phyloP scores from a whole-genome alignment of 2,888 invertebrate species.

The Phaedon cochleariae region DNA sequence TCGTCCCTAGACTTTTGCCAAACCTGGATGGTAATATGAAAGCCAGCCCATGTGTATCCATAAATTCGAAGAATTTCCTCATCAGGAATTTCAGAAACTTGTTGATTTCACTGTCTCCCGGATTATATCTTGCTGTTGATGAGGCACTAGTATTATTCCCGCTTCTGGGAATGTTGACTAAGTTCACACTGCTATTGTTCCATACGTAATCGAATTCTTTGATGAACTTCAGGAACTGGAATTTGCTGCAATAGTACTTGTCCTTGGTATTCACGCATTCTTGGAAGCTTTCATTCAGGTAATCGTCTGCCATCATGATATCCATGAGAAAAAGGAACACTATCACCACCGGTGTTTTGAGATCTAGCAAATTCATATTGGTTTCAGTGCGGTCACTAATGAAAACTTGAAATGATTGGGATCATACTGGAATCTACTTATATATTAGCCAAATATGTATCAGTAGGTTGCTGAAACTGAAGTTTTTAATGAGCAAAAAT shows the following conservation, averaged over 20 bases:
- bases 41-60: constrained; percentile 51
- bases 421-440: constrained; percentile 7
- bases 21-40: constrained; percentile 50
- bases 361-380: neutral
- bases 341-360: neutral
- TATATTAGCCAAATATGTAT: constrained; percentile 12
- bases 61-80: constrained; percentile 48
- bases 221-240: constrained; percentile 50
- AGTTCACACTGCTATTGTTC: constrained; percentile 12
- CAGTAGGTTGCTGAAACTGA: constrained; percentile 23
- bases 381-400: neutral
- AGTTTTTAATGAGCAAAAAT: neutral
- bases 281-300: constrained; percentile 49
- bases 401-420: neutral
- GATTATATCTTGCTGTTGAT: constrained; percentile 27
- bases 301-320: constrained; percentile 42
- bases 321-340: neutral
- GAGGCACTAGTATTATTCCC: neutral
- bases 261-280: constrained; percentile 46
- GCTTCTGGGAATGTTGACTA: constrained; percentile 10
- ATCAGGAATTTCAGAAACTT: constrained; percentile 54
- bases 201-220: constrained; percentile 39
- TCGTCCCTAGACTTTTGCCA: constrained; percentile 36
- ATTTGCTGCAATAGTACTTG: constrained; percentile 52
- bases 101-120: constrained; percentile 42